A percentile compares a stretch with the other conserved stretches of the same genome.
Conservation (phyloP, 2,113 vertebrate genomes). For the Lanius ludovicianus region DNA sequence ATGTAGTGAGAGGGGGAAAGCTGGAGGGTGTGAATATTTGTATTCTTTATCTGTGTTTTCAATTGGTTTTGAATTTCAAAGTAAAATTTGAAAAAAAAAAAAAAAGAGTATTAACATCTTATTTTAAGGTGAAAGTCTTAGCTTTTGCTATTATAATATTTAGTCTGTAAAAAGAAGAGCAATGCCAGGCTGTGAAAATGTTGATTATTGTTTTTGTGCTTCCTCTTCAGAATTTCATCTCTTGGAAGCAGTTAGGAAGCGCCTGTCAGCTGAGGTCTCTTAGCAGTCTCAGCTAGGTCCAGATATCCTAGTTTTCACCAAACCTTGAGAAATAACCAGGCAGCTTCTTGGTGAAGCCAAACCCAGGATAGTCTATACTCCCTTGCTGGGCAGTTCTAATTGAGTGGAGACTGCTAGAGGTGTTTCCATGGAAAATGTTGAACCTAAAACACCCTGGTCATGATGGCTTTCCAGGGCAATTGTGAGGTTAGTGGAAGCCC, state of each 20-base stretch:
- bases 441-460: neutral
- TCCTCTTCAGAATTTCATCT: neutral
- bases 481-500: neutral
- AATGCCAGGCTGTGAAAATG: neutral
- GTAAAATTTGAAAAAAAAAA: neutral
- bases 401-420: neutral
- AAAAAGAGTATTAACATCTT: neutral
- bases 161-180: neutral
- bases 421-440: accelerated
- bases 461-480: neutral
- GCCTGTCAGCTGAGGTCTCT: neutral
- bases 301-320: neutral
- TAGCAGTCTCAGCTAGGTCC: neutral
- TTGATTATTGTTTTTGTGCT: neutral
- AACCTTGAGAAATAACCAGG: neutral
- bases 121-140: neutral
- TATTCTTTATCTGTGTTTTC: neutral
- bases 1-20: neutral
- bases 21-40: neutral
- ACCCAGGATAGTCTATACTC: too few species aligned
- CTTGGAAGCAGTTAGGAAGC: neutral
- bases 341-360: neutral
- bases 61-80: neutral
- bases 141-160: accelerated
- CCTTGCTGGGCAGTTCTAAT: neutral